These are phyloP conservation scores for Perodicticus potto DNA, from an alignment of 2,797 vertebrate species.

Conservation along the genomic window DNA sequence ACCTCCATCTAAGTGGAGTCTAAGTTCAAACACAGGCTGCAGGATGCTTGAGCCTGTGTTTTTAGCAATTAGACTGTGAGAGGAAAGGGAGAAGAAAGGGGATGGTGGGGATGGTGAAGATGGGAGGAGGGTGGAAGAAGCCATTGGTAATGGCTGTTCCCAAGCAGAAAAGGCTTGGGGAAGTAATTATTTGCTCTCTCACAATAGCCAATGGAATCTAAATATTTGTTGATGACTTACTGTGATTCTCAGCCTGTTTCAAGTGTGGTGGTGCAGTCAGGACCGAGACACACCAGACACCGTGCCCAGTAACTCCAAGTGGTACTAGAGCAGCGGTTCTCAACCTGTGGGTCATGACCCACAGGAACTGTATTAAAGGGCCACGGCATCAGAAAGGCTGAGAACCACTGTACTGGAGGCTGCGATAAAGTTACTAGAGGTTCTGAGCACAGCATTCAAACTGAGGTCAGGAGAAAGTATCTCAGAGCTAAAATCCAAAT, in stretches of 20 bases:
- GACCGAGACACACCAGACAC: not conserved
- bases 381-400: too few relatives aligned
- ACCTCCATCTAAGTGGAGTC: not conserved
- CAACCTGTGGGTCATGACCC: too few relatives aligned
- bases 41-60: not conserved
- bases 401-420: too few relatives aligned
- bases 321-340: not conserved
- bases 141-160: not conserved
- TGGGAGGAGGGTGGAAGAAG: not conserved
- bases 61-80: not conserved
- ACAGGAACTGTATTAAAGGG: too few relatives aligned
- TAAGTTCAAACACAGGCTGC: not conserved
- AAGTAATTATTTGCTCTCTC: not conserved
- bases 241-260: not conserved
- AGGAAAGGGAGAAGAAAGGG: not conserved
- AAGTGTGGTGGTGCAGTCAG: not conserved
- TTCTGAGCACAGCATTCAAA: not conserved
- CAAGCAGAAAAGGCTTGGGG: not conserved
- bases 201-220: not conserved
- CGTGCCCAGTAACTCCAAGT: not conserved
- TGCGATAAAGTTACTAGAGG: not conserved
- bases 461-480: rapidly evolving
- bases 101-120: not conserved
- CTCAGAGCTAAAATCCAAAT: not conserved
- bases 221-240: not conserved